Conservation (phyloP, 2,888 invertebrate species). For the Agapostemon virescens region DNA sequence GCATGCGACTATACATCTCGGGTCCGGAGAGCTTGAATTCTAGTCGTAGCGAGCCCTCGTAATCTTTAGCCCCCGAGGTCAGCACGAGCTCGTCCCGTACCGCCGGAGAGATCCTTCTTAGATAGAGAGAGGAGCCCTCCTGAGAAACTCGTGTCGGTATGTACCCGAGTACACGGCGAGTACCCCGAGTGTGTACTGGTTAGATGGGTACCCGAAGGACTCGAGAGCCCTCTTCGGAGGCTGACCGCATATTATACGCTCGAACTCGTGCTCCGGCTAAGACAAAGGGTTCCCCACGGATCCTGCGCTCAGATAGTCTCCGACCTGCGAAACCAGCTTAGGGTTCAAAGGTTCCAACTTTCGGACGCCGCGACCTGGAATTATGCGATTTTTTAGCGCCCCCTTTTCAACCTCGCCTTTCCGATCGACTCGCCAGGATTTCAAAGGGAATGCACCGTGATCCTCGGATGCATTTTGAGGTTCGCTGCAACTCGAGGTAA, state of each 20-base stretch:
- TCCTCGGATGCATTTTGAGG: neutral
- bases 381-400: constrained; percentile 15
- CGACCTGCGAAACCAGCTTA: constrained; percentile 27
- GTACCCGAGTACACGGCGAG: constrained; percentile 38
- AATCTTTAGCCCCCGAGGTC: constrained; percentile 78
- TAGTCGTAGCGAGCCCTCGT: constrained; percentile 74
- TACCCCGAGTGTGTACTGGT: constrained; percentile 53
- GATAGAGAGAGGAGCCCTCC: constrained; percentile 70
- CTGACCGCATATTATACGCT: constrained; percentile 68
- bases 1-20: constrained; percentile 53
- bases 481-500: neutral
- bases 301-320: constrained; percentile 60
- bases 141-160: constrained; percentile 68
- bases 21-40: constrained; percentile 68
- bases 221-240: constrained; percentile 49
- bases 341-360: constrained; percentile 45
- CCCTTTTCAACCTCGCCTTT: neutral
- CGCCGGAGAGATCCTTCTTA: constrained; percentile 67
- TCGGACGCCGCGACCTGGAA: constrained; percentile 21
- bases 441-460: neutral
- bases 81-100: constrained; percentile 70
- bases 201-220: constrained; percentile 54
- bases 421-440: neutral
- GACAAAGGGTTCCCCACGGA: constrained; percentile 67
- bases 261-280: constrained; percentile 67